These are phyloP conservation scores for Aldrovandia affinis DNA, from an alignment of 2,797 vertebrate species.

Conservation along the genomic window DNA sequence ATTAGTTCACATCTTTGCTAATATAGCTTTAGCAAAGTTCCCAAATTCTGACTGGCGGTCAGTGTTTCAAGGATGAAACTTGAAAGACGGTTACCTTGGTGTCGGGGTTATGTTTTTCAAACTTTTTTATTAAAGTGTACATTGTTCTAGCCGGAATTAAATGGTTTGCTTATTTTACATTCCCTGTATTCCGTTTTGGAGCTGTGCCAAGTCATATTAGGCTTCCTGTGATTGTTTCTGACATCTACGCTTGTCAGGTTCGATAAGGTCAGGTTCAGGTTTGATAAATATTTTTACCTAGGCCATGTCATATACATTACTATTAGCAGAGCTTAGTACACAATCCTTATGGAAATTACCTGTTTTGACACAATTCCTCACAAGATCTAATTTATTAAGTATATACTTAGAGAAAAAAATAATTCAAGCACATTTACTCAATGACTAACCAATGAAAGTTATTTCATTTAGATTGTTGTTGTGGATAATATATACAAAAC, in stretches of 20 bases:
- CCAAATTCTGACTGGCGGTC: background rate
- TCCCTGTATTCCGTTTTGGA: background rate
- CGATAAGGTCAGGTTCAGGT: no score
- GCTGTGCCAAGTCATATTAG: background rate
- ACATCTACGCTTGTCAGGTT: background rate
- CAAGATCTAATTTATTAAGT: background rate
- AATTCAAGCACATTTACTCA: background rate
- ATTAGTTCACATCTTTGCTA: background rate
- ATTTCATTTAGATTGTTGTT: background rate
- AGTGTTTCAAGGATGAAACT: background rate
- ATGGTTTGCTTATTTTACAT: background rate
- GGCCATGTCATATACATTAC: conserved; percentile 19
- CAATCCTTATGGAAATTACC: conserved; percentile 1
- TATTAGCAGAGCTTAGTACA: background rate
- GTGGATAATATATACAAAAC: no score
- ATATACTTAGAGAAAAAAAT: background rate
- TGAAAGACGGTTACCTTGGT: background rate
- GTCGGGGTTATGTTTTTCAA: background rate
- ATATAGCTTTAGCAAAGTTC: background rate
- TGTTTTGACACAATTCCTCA: background rate
- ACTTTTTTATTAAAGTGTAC: background rate
- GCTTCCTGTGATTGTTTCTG: conserved; percentile 33
- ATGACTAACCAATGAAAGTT: background rate
- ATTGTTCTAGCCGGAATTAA: conserved; percentile 5
- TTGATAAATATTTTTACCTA: background rate